phyloP scores from a whole-genome alignment of 2,888 invertebrate genomes.

The Charanyca ferruginea region DNA sequence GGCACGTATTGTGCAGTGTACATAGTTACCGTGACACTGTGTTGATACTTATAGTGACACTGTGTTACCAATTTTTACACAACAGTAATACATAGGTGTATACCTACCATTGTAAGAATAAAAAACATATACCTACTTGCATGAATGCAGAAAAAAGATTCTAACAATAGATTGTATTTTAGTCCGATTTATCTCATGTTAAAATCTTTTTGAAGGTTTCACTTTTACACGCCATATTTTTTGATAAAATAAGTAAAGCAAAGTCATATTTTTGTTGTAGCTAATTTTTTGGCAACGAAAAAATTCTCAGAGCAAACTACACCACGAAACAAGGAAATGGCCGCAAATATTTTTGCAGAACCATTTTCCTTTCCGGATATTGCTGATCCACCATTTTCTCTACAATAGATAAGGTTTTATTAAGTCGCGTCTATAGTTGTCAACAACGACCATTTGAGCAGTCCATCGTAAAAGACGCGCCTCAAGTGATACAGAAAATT shows the following conservation, averaged over 20 bases:
- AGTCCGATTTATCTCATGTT: not conserved
- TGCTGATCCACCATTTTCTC: conserved; percentile 36
- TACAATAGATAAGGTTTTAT: conserved; percentile 50
- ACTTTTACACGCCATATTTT: not conserved
- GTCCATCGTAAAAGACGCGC: conserved; percentile 24
- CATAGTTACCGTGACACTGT: no score
- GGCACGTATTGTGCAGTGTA: no score
- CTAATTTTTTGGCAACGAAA: not conserved
- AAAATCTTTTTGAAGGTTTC: not conserved
- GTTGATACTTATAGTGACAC: no score
- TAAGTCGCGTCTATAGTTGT: conserved; percentile 33
- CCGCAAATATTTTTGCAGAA: conserved; percentile 28
- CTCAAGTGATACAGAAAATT: conserved; percentile 25
- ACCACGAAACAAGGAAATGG: conserved; percentile 47
- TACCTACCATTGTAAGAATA: no score
- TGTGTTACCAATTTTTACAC: not conserved
- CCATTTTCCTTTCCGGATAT: conserved; percentile 46
- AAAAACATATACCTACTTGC: no score
- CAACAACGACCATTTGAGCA: conserved; percentile 30
- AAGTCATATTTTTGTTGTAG: not conserved
- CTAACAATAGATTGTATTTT: not conserved
- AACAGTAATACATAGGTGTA: not conserved
- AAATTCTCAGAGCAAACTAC: conserved; percentile 14
- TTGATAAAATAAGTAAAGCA: not conserved
- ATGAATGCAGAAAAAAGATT: no score